Evolutionary conservation across 2,113 vertebrate genomes (phyloP), one percentile per base, ranked within the genome.

Genomic region (Gopherus flavomarginatus): DNA sequence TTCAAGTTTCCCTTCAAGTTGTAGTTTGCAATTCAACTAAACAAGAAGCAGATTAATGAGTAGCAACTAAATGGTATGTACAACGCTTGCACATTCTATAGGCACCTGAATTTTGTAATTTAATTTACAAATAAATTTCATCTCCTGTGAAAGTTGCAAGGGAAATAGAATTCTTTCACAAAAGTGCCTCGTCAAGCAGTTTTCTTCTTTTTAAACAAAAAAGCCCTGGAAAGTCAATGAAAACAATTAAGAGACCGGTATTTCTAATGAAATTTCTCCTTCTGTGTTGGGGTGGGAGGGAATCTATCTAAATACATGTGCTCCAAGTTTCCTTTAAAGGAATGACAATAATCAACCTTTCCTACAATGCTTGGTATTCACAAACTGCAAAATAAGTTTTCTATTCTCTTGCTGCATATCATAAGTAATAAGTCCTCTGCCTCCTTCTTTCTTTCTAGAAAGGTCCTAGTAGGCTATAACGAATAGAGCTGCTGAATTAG

Each of bases 391-490:
- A 79, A 90, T 95, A 90, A 90, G 83, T 86, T 95, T 95, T 79
- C 84, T 83, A 77, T 90, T 86, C 86, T 87, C 86, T 90, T 62
- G 93, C 78, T 87, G 75, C 95, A 92, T 49, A 89, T 57, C 44
- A 85, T 44, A 94, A 89, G 90, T 81, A 80, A 94, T 86, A 13
- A 2, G 89, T 81, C 65, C 84, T 86, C 82, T 1, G 0, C 93
- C 97, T 98, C 97, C 95, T 98, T 97, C 98, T 98, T 97, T 98
- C 97, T 94, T 92, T 97, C 50, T 16, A 97, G 97, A 96, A 97
- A 35, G 83, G 98, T 95, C 95, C 85, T 38, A 94, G 95, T 94
- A 90, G 1, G 14, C 92, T 85, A 83, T 87, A 97, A 81, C 95
- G 93, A 96, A 95, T 96, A 97, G 96, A 90, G 94, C 95, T 95